Evolutionary conservation across 2,888 invertebrate genomes (phyloP).

Genomic region (Cephus pygmeus): DNA sequence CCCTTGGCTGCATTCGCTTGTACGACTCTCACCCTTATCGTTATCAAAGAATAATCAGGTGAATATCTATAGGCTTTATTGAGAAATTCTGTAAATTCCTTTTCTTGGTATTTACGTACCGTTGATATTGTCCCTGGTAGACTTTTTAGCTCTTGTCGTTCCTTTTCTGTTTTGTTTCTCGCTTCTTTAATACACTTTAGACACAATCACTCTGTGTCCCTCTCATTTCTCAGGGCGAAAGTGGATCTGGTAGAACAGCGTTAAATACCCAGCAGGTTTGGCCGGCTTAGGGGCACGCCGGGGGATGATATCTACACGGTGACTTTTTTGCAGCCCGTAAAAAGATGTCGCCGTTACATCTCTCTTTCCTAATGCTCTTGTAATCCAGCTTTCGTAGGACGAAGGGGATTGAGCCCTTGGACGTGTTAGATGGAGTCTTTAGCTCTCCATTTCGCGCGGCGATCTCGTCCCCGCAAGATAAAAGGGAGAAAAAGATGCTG

Average conservation of each 20-base stretch:
- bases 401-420: background rate
- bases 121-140: background rate
- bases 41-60: background rate
- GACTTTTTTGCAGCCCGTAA: background rate
- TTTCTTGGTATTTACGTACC: background rate
- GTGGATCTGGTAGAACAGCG: background rate
- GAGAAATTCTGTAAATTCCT: background rate
- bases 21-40: background rate
- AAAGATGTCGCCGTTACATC: slow-evolving; percentile 5
- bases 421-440: slow-evolving; percentile 8
- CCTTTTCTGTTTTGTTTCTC: background rate
- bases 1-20: background rate
- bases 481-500: background rate
- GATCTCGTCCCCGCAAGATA: background rate
- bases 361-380: slow-evolving; percentile 4
- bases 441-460: background rate
- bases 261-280: background rate
- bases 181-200: background rate
- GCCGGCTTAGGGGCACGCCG: background rate
- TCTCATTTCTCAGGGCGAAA: background rate
- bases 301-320: slow-evolving; percentile 4
- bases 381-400: background rate
- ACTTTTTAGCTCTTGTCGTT: background rate
- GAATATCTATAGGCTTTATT: background rate
- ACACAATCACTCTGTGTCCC: background rate